A percentile compares a stretch with the other conserved stretches of the same genome.
phyloP scores from a whole-genome alignment of 2,888 invertebrate genomes.

The Smittia aterrima region DNA sequence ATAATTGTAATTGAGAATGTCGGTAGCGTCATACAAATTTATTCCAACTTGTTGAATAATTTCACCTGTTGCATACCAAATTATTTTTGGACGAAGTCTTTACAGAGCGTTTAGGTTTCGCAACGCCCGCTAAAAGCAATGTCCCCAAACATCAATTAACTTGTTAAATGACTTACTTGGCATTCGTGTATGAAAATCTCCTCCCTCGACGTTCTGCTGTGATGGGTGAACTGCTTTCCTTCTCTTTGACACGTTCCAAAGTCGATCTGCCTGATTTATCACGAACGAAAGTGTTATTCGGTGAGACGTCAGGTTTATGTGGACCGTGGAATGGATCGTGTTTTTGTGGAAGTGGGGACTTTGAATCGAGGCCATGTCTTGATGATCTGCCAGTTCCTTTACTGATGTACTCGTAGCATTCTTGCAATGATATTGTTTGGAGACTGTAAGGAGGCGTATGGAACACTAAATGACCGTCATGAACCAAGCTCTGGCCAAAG shows the following conservation, averaged over 20 bases:
- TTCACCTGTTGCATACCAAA: constrained; percentile 41
- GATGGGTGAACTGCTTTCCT: constrained; percentile 52
- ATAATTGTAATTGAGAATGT: constrained; percentile 19
- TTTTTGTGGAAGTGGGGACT: constrained; percentile 43
- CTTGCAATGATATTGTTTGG: constrained; percentile 73
- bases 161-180: constrained; percentile 44
- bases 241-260: constrained; percentile 51
- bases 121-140: neutral
- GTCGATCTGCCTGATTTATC: constrained; percentile 45
- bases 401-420: constrained; percentile 56
- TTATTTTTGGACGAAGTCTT: neutral
- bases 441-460: constrained; percentile 85
- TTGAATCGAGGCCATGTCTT: constrained; percentile 48
- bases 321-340: constrained; percentile 30
- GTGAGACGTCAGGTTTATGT: constrained; percentile 42
- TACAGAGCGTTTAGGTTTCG: neutral
- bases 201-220: constrained; percentile 55
- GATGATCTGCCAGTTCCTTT: constrained; percentile 48
- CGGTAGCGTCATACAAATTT: constrained; percentile 41
- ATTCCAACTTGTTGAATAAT: constrained; percentile 34
- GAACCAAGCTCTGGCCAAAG: constrained; percentile 90
- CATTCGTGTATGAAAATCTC: constrained; percentile 60
- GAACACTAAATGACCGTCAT: constrained; percentile 82
- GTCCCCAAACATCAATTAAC: neutral
- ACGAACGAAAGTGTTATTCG: constrained; percentile 43